Evolutionary conservation across 2,888 invertebrate genomes (phyloP), one percentile per base, ranked within the genome.

Genomic region (Tipula unca): DNA sequence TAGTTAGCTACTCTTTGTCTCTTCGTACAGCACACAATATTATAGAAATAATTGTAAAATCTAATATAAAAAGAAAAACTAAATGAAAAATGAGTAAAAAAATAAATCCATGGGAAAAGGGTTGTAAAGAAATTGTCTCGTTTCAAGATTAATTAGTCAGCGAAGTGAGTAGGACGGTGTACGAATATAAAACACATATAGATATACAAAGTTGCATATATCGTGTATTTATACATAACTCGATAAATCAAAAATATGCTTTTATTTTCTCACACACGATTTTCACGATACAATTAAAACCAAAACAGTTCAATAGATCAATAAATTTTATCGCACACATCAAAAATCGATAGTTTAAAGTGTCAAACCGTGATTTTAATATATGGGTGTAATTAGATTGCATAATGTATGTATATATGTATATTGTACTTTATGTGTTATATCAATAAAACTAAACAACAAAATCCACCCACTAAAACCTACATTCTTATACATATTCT

Each of bases 321-420:
- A 69, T 69, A 69, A 69, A 69, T 69, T 69, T 69, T 69, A 69
- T 69, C 69, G n/a, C n/a, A 69, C 69, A 69, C 69, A 69, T 69
- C 69, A 69, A 69, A 69, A 69, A 69, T 69, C 69, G 69, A 69
- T 69, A 69, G 69, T 69, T 69, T 69, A 69, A 25, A 69, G 69
- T 69, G 69, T 69, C 69, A 69, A 69, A 69, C 69, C 69, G 69
- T 69, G 69, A 69, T 69, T 69, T 69, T 69, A 69, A 69, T 69
- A 69, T 17, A 48, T 48, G 69, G 69, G 69, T 69, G 69, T 69
- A 69, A 69, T 69, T 69, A 69, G 69, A 69, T 69, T 69, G 69
- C 69, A 69, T 69, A 69, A 69, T 25, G 69, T 69, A 25, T 69
- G 10, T 69, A 48, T 39, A 69, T 25, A 25, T 69, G 10, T 69